Evolutionary conservation across 2,113 vertebrate genomes (phyloP).

Genomic region (Charina bottae): DNA sequence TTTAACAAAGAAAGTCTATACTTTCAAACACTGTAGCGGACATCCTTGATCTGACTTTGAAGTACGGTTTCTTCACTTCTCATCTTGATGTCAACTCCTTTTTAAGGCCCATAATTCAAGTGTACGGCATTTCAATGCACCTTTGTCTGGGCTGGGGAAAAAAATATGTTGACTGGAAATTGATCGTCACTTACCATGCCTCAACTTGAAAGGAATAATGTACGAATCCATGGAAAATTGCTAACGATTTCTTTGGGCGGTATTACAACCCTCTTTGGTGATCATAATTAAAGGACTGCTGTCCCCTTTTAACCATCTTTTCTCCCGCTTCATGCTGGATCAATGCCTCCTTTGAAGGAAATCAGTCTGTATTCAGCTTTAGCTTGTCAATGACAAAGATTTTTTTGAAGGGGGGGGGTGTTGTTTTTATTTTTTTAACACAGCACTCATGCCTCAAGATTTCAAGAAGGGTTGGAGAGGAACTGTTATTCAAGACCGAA

Average conservation of each 20-base stretch:
- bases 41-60: neutral
- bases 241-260: neutral
- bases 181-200: constrained; percentile 10
- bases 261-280: neutral
- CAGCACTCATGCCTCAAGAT: neutral
- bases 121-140: neutral
- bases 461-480: neutral
- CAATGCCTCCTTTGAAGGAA: constrained; percentile 3
- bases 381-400: neutral
- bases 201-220: constrained; percentile 16
- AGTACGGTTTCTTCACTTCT: neutral
- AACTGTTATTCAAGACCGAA: neutral
- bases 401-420: neutral
- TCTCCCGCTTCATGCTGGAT: neutral
- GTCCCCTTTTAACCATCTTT: neutral
- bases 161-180: neutral
- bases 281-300: neutral
- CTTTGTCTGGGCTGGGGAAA: neutral
- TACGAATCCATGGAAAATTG: constrained; percentile 18
- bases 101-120: neutral
- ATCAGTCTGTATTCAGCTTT: neutral
- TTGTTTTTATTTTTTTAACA: neutral
- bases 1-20: constrained; percentile 13
- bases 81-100: neutral
- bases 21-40: rapidly evolving